Conservation (phyloP, 1,140 invertebrate genomes). For the Listronotus oregonensis region DNA sequence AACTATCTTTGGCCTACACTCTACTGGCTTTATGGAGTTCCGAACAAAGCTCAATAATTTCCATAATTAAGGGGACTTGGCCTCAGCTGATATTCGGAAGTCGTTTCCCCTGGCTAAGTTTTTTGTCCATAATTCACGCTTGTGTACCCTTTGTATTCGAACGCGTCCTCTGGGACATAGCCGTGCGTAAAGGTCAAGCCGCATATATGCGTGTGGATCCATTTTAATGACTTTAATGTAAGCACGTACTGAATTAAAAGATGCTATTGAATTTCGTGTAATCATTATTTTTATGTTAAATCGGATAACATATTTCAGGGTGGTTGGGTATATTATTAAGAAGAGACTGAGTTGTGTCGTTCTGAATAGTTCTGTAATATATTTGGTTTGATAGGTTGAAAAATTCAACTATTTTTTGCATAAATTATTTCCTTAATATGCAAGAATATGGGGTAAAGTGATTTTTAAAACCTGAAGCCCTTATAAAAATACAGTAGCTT, state of each 20-base stretch:
- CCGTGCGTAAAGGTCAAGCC: constrained; percentile 18
- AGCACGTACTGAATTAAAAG: no score
- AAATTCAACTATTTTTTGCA: no score
- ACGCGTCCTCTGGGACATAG: constrained; percentile 6
- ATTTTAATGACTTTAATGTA: no score
- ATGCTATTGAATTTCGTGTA: neutral
- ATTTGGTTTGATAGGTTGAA: no score
- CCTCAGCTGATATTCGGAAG: constrained; percentile 36
- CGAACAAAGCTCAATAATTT: constrained; percentile 33
- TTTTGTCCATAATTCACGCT: constrained; percentile 36
- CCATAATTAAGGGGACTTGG: constrained; percentile 32
- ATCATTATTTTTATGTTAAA: neutral
- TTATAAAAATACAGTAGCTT: no score
- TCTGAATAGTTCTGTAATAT: no score
- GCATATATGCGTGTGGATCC: constrained; percentile 1
- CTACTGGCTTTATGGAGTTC: constrained; percentile 30
- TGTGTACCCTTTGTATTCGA: constrained; percentile 33
- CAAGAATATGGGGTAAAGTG: no score
- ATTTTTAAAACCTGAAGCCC: no score
- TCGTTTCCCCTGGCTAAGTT: constrained; percentile 31
- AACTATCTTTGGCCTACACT: constrained; percentile 27
- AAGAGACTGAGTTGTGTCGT: no score
- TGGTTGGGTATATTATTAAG: no score
- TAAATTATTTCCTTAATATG: no score
- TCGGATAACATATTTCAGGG: no score